These are phyloP conservation scores for Nysson spinosus DNA, from an alignment of 2,888 invertebrate genomes.

Conservation along the genomic window DNA sequence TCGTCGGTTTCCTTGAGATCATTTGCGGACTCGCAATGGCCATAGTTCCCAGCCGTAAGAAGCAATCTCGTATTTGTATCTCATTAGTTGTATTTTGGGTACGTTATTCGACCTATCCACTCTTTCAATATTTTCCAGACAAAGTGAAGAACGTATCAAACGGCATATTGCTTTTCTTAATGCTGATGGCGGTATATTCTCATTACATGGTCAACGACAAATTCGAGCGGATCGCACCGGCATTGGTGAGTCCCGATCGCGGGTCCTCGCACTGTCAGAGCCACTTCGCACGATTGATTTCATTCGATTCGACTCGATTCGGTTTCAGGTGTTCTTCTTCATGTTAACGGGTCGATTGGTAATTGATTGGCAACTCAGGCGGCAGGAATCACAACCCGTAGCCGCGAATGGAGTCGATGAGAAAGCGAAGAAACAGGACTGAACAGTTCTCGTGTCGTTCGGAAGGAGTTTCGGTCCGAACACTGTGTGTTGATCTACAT, in stretches of 20 bases:
- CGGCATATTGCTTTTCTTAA: slow-evolving; percentile 88
- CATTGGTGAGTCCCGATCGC: slow-evolving; percentile 86
- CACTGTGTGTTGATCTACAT: too few species aligned
- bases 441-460: too few species aligned
- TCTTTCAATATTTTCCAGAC: slow-evolving; percentile 81
- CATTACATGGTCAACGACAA: slow-evolving; percentile 95
- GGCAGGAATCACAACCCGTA: slow-evolving; percentile 75
- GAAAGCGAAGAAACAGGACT: slow-evolving; percentile 79
- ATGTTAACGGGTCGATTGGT: slow-evolving; percentile 94
- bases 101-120: not conserved
- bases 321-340: slow-evolving; percentile 86
- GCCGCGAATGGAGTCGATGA: slow-evolving; percentile 77
- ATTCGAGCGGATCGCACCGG: slow-evolving; percentile 93
- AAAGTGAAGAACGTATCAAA: slow-evolving; percentile 95
- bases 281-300: not conserved
- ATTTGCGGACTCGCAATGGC: slow-evolving; percentile 91
- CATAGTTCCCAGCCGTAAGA: slow-evolving; percentile 89
- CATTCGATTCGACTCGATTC: not conserved
- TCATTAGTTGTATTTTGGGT: not conserved
- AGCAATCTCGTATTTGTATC: not conserved
- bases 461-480: too few species aligned
- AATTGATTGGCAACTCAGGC: slow-evolving; percentile 85
- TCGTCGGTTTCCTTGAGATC: slow-evolving; percentile 90
- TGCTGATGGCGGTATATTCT: slow-evolving; percentile 94
- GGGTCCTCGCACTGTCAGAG: too few species aligned